phyloP scores from a whole-genome alignment of 2,888 invertebrate genomes.

The Tineola bisselliella region DNA sequence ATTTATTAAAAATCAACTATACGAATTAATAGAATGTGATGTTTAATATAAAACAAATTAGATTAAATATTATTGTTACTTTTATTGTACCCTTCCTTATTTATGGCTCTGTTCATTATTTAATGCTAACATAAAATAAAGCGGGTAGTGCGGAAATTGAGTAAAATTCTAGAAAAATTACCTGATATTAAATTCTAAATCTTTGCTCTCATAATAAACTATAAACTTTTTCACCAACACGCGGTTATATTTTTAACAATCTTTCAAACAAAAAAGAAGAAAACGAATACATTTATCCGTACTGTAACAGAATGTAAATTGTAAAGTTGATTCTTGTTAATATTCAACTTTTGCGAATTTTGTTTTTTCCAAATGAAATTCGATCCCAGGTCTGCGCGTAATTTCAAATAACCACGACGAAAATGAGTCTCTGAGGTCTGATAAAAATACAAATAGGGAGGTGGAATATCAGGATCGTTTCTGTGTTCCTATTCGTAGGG shows the following conservation, averaged over 20 bases:
- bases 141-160: no score
- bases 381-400: constrained; percentile 16
- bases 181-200: no score
- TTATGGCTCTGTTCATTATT: background rate
- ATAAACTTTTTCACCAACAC: background rate
- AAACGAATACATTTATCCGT: background rate
- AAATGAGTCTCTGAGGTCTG: constrained; percentile 19
- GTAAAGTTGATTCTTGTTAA: constrained; percentile 14
- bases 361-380: constrained; percentile 15
- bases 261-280: background rate
- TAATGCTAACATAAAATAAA: no score
- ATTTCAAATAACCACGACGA: constrained; percentile 20
- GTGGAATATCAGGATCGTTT: constrained; percentile 18
- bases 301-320: background rate
- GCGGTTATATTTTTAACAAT: background rate
- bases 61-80: background rate
- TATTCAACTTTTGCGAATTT: constrained; percentile 15
- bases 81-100: background rate
- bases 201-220: background rate
- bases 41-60: background rate
- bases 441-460: constrained; percentile 19
- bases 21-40: background rate
- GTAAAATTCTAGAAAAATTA: no score
- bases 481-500: constrained; percentile 1
- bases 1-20: background rate